Conservation (phyloP, 35 echinoderm and acorn worm genomes). For the Heliocidaris erythrogramma region DNA sequence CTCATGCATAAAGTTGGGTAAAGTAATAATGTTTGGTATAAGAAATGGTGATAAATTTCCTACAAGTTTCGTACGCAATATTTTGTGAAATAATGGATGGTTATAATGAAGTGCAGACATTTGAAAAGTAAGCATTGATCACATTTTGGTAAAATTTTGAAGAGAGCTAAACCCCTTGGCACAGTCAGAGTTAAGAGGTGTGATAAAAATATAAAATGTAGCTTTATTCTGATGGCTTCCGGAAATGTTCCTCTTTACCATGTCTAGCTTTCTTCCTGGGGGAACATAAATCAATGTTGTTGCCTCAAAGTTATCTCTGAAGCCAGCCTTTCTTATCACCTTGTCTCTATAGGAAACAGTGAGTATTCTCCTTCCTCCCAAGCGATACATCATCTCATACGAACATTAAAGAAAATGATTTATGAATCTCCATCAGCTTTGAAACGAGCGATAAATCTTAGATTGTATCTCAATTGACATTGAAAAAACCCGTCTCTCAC, state of each 20-base stretch:
- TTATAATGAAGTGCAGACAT: no score
- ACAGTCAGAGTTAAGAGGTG: no score
- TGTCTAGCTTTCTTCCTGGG: not conserved
- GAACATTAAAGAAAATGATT: not conserved
- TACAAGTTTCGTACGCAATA: no score
- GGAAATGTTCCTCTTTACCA: not conserved
- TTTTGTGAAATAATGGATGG: no score
- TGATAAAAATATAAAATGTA: not conserved
- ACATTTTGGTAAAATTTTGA: no score
- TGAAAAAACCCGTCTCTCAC: not conserved
- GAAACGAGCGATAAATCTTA: not conserved
- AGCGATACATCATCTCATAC: not conserved
- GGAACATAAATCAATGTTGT: not conserved
- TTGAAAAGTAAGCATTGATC: no score
- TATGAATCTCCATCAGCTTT: not conserved
- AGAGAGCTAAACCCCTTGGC: no score
- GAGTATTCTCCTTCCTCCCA: not conserved
- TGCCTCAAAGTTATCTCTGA: not conserved
- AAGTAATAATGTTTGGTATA: no score
- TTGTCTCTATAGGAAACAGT: not conserved
- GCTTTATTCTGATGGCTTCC: not conserved
- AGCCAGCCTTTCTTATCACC: not conserved
- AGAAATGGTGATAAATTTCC: no score
- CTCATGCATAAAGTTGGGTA: no score
- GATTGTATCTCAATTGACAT: not conserved